Evolutionary conservation across 1,140 invertebrate species (phyloP), one percentile per base, ranked within the genome.

Genomic region (Euwallacea fornicatus): DNA sequence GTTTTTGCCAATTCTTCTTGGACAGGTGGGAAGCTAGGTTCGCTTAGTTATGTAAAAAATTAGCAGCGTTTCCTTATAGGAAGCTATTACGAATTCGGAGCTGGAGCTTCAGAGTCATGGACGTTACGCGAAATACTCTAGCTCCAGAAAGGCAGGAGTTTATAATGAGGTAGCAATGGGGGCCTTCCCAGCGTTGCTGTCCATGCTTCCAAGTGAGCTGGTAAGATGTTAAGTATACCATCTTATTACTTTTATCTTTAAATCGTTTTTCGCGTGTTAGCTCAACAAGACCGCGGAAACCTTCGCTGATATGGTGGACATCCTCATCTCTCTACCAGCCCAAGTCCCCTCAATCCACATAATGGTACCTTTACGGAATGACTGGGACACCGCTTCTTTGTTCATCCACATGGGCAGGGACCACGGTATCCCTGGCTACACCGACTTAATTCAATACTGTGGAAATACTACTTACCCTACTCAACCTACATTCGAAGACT

Each of bases 341-440:
- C 83, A 78, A 66, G 76, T 78, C 10, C 84, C 84, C 59, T 84
- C 85, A 81, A 70, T 83, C 76, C 76, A 84, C 80, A 79, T 81
- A 43, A 77, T 74, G 62, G 80, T 71, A 75, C 80, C 80, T 71
- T 75, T 73, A 69, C 66, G 72, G 71, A 46, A 46, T 13, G 77
- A 79, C 74, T 85, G 85, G 85, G 83, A 88, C 78, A 84, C 84
- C 76, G 73, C 83, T 78, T 78, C 86, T 67, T 72, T 87, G 74
- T 79, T 87, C 59, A 80, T 89, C 11, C 88, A 90, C 66, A 80
- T 90, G 77, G 93, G 90, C 0, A 84, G 97, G 54, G 97, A 98
- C 82, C 96, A 98, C 78, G 97, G 96, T 0, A 83, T 98, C 41
- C 89, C 94, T 0, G 87, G 92, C 0, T 99, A 98, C 79, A 84